phyloP scores from a whole-genome alignment of 2,797 vertebrate genomes.

The Sebastes steindachneri region DNA sequence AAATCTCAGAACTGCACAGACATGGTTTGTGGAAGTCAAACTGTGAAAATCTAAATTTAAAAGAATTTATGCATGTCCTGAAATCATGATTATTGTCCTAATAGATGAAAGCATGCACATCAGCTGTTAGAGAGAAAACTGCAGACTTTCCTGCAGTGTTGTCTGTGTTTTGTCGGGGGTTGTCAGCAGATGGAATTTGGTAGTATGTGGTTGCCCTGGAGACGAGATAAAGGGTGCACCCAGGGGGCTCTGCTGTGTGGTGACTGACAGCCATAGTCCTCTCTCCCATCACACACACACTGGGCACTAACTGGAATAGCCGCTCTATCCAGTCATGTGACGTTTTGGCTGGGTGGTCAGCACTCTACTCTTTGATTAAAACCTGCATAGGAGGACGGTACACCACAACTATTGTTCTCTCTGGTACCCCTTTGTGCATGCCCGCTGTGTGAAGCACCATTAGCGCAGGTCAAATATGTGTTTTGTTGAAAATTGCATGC shows the following conservation, averaged over 20 bases:
- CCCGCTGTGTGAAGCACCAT: slow-evolving; percentile 20
- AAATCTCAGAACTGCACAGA: neutral
- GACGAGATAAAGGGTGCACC: slow-evolving; percentile 69
- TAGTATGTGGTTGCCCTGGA: slow-evolving; percentile 74
- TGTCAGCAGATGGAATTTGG: slow-evolving; percentile 66
- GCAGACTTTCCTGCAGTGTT: slow-evolving; percentile 36
- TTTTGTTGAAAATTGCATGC: neutral
- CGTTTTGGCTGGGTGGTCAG: slow-evolving; percentile 45
- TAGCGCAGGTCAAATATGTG: slow-evolving; percentile 3
- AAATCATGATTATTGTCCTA: neutral
- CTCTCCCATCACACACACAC: slow-evolving; percentile 36
- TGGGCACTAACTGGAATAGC: slow-evolving; percentile 31
- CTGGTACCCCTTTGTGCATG: neutral
- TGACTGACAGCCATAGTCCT: slow-evolving; percentile 63
- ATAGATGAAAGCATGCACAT: neutral
- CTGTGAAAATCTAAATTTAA: neutral
- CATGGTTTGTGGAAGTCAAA: neutral
- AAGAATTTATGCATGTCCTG: neutral
- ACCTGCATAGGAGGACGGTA: neutral
- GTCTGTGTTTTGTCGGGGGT: slow-evolving; percentile 60
- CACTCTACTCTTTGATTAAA: slow-evolving; percentile 48
- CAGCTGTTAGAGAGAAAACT: neutral
- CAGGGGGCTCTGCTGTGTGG: slow-evolving; percentile 39
- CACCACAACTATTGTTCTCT: slow-evolving; percentile 16
- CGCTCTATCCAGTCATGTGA: slow-evolving; percentile 30